Evolutionary conservation across 1,140 invertebrate species (phyloP), one percentile per base, ranked within the genome.

Genomic region (Teleopsis dalmanni): DNA sequence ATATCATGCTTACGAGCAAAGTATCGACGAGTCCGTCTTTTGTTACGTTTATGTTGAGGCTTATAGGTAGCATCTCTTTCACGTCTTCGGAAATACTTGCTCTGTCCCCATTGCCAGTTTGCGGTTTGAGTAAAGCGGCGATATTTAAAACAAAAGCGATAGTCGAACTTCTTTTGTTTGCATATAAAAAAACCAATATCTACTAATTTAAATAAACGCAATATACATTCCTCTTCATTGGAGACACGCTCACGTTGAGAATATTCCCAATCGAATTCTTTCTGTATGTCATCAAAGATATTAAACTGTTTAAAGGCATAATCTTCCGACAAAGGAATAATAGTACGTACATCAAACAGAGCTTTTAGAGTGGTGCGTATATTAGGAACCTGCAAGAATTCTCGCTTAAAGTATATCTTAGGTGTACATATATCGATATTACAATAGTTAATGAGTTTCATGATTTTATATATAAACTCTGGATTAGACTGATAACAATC

Each of bases 311-410:
- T 79, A 22, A 87, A 71, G 52, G 81, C 77, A 1, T 84, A 73
- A 60, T 88, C 85, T 72, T 89, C 87, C 0, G 78, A 77, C 10
- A 87, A 61, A 11, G 85, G 83, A 19, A 85, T 76, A 45, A 65
- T 76, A 43, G 74, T 75, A 27, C 77, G 74, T 26, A 78, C 76
- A 44, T 75, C 69, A 27, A 71, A 71, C 0, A 71, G 53, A 27
- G 69, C 60, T 6, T 54, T 53, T 0, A 71, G 53, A 5, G 57
- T 50, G 6, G 65, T 57, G 10, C 66, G 62, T 10, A 71, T 63
- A 56, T 71, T 69, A 44, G 54, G 18, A 9, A 56, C 60, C 19
- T 44, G 56, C 25, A 71, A 27, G 4, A 70, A 57, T 14, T 64
- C 64, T 0, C 65, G 58, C 26, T 71, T 67, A 18, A 71, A 71